Evolutionary conservation across 2,888 invertebrate genomes (phyloP).

Genomic region (Sarcophaga rosellei): DNA sequence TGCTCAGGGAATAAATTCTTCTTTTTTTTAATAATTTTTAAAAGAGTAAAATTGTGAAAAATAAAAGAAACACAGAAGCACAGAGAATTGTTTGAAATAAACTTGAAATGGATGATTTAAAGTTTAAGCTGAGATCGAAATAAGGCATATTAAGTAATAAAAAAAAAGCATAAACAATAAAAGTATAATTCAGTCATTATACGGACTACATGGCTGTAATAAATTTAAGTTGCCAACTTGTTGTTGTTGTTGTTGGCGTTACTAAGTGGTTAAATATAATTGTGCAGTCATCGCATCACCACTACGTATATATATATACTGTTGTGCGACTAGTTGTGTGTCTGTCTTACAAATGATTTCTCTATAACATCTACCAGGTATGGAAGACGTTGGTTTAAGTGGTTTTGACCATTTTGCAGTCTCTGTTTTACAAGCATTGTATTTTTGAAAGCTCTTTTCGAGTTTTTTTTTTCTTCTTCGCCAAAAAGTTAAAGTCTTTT

Average conservation of each 20-base stretch:
- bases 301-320: not conserved
- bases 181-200: no score
- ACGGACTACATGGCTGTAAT: not conserved
- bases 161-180: no score
- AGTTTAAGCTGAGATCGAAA: no score
- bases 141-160: no score
- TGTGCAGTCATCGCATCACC: conserved; percentile 36
- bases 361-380: conserved; percentile 29
- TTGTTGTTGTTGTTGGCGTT: not conserved
- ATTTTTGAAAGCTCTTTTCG: conserved; percentile 23
- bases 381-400: conserved; percentile 45
- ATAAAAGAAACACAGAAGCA: no score
- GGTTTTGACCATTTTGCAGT: conserved; percentile 61
- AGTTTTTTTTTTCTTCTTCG: conserved; percentile 21
- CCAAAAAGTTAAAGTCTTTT: conserved; percentile 45
- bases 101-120: no score
- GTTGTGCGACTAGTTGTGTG: not conserved
- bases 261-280: conserved; percentile 39
- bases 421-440: not conserved
- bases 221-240: not conserved
- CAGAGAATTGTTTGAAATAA: no score
- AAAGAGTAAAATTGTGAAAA: no score
- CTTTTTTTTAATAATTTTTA: not conserved
- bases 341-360: conserved; percentile 42
- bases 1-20: not conserved